Percentiles rank a stretch among this genome's conserved stretches.
Evolutionary conservation across 2,888 invertebrate species (phyloP).

Genomic region (Leucoptera coffeella): DNA sequence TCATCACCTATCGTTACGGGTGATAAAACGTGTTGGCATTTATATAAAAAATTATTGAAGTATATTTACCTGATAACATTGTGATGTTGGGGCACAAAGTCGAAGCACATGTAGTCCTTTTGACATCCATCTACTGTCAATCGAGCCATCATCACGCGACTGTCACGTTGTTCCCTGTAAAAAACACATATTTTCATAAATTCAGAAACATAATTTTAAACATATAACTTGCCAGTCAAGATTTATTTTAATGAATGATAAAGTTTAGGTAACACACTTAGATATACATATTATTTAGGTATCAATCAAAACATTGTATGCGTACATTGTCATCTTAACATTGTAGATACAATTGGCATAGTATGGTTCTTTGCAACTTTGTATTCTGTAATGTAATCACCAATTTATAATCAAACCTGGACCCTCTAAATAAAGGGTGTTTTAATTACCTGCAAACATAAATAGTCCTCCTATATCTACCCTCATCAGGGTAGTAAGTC

Average conservation of each 20-base stretch:
- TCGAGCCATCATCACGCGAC: slow-evolving; percentile 91
- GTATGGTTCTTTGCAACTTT: too few species aligned
- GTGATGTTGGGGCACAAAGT: slow-evolving; percentile 92
- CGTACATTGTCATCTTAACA: too few species aligned
- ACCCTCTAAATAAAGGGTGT: too few species aligned
- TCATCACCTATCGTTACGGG: too few species aligned
- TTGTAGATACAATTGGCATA: too few species aligned
- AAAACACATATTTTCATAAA: background rate
- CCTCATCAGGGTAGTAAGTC: slow-evolving; percentile 90
- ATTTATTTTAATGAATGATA: background rate
- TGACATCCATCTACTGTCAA: slow-evolving; percentile 95
- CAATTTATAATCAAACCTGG: too few species aligned
- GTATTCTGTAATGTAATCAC: too few species aligned
- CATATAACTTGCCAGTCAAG: too few species aligned
- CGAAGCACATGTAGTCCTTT: slow-evolving; percentile 95
- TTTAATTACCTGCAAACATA: slow-evolving; percentile 71
- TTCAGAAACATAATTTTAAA: slow-evolving; percentile 7
- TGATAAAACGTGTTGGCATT: too few species aligned
- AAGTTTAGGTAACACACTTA: background rate
- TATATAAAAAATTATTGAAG: background rate
- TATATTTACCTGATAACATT: slow-evolving; percentile 57
- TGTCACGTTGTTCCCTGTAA: slow-evolving; percentile 75
- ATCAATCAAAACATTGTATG: too few species aligned
- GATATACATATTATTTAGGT: background rate
- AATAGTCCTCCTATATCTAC: slow-evolving; percentile 79